Conservation (phyloP, 2,113 vertebrate genomes). For the Tragelaphus imberbis region DNA sequence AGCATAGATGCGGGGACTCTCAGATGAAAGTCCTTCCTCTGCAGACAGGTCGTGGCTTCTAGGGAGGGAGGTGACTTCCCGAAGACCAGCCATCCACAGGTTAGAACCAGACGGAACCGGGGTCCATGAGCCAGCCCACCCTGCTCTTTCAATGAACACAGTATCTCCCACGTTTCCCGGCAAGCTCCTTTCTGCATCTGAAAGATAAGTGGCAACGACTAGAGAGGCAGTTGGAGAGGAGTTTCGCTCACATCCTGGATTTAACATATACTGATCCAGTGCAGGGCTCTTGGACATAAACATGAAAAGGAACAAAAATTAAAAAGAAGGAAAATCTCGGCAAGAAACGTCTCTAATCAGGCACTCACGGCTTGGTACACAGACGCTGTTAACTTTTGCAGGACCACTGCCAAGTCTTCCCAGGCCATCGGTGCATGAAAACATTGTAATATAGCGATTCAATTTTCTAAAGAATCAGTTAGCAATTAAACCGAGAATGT, state of each 20-base stretch:
- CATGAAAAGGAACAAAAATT: not conserved
- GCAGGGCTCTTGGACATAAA: not conserved
- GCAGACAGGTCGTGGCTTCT: not conserved
- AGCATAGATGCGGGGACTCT: fast-evolving
- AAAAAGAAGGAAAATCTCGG: not conserved
- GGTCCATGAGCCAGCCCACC: fast-evolving
- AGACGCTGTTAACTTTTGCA: not conserved
- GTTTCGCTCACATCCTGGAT: fast-evolving
- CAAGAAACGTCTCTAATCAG: constrained; percentile 22
- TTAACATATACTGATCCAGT: not conserved
- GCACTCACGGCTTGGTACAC: constrained; percentile 14
- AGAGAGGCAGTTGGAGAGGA: not conserved
- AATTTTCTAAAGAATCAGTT: constrained; percentile 60
- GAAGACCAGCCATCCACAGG: fast-evolving
- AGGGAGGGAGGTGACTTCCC: not conserved
- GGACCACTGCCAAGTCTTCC: not conserved
- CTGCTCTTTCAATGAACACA: not conserved
- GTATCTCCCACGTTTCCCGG: fast-evolving
- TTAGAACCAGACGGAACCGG: fast-evolving
- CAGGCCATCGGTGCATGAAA: constrained; percentile 23
- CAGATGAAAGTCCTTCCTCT: not conserved
- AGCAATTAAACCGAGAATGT: constrained; percentile 61
- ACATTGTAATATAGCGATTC: constrained; percentile 44
- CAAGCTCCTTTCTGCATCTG: fast-evolving
- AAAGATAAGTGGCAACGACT: fast-evolving